Conservation (phyloP, 2,113 vertebrate genomes). For the Ceyx cyanopectus region DNA sequence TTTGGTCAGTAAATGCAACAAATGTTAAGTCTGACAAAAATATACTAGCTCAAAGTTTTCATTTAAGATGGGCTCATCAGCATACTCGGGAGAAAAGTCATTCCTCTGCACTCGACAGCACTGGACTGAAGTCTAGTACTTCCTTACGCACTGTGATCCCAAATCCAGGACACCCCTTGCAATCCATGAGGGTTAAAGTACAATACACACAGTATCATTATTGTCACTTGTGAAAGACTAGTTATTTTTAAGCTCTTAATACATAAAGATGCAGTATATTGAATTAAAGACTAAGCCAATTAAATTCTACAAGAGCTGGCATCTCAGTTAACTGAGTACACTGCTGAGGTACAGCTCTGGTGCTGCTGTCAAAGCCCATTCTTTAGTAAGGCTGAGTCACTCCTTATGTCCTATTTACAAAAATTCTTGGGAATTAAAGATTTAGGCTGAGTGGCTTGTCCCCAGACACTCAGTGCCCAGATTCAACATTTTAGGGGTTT, state of each 20-base stretch:
- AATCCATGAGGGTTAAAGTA: not conserved
- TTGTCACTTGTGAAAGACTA: not conserved
- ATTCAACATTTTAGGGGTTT: not conserved
- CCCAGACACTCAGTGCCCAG: too few relatives aligned
- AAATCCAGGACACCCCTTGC: not conserved
- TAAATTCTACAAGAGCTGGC: not conserved
- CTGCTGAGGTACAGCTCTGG: not conserved
- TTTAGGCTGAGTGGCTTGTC: not conserved
- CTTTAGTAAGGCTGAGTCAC: not conserved
- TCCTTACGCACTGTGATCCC: not conserved
- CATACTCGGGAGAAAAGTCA: not conserved
- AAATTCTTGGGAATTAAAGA: not conserved
- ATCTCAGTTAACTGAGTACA: not conserved
- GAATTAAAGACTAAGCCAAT: not conserved
- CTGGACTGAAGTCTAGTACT: not conserved
- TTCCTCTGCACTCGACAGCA: not conserved
- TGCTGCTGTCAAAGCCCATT: not conserved
- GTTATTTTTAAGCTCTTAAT: not conserved
- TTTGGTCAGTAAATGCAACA: constrained; percentile 28
- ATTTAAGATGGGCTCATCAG: not conserved
- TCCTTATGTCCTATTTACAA: not conserved
- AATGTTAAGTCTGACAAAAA: not conserved
- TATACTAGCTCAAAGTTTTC: not conserved
- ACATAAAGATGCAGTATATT: constrained; percentile 22
- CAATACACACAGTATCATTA: not conserved